Evolutionary conservation across 2,797 vertebrate genomes (phyloP).

Genomic region (Tinamus major): DNA sequence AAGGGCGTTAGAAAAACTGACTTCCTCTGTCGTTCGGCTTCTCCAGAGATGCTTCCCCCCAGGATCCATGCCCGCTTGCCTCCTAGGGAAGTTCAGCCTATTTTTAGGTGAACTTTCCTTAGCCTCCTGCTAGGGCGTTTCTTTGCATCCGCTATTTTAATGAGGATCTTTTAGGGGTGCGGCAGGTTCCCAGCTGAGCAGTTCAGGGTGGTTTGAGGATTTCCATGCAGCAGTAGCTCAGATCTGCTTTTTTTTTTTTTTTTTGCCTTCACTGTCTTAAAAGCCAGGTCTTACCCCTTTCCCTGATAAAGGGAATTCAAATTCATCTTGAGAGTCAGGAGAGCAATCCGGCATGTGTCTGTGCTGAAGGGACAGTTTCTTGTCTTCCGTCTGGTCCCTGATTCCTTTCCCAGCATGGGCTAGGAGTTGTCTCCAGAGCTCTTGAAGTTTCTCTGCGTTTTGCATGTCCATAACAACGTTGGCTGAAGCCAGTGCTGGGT

Average conservation of each 20-base stretch:
- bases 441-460: not conserved
- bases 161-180: not conserved
- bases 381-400: not conserved
- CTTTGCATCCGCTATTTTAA: not conserved
- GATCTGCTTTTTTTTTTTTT: not conserved
- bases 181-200: not conserved
- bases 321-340: not conserved
- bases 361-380: not conserved
- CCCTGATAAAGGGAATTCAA: accelerated
- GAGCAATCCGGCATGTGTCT: not conserved
- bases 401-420: not conserved
- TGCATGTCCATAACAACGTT: not conserved
- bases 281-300: not conserved
- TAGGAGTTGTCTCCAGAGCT: not conserved
- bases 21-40: not conserved
- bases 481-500: not conserved
- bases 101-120: conserved; percentile 59
- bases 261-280: not conserved
- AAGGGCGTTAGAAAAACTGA: not conserved
- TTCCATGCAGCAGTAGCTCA: not conserved
- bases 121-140: not conserved
- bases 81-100: conserved; percentile 11
- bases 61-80: accelerated
- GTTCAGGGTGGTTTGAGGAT: accelerated
- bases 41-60: not conserved